Conservation (phyloP, 1,140 invertebrate genomes). For the Danaus melanippus region DNA sequence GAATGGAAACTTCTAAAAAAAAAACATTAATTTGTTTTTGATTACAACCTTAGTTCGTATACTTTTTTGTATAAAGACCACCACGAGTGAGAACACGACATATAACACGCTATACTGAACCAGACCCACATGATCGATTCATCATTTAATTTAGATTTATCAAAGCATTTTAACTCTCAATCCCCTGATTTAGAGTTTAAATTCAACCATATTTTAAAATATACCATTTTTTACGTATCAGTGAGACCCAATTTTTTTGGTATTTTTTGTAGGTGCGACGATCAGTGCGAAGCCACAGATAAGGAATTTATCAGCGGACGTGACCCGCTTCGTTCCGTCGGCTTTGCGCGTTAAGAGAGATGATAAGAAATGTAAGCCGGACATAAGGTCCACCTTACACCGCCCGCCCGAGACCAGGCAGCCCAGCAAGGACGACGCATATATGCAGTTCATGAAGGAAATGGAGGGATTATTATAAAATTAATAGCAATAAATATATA, state of each 20-base stretch:
- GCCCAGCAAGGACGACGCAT: conserved; percentile 96
- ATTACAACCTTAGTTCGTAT: too few relatives aligned
- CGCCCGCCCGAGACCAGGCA: conserved; percentile 55
- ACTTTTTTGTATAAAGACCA: too few relatives aligned
- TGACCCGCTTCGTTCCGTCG: conserved; percentile 95
- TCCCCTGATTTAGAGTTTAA: too few relatives aligned
- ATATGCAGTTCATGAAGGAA: conserved; percentile 98
- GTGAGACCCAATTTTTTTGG: conserved; percentile 1
- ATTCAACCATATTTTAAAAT: too few relatives aligned
- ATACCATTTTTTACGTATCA: too few relatives aligned
- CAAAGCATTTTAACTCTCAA: too few relatives aligned
- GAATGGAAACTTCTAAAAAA: too few relatives aligned
- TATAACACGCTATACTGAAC: too few relatives aligned
- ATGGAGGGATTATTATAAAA: conserved; percentile 92
- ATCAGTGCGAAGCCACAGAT: conserved; percentile 97
- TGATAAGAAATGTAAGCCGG: conserved; percentile 73
- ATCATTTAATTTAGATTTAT: too few relatives aligned
- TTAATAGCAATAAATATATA: conserved; percentile 4
- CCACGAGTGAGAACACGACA: too few relatives aligned
- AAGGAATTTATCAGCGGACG: conserved; percentile 93
- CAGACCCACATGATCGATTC: too few relatives aligned
- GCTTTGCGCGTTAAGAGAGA: conserved; percentile 91
- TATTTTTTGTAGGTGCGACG: conserved; percentile 75
- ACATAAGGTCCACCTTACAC: conserved; percentile 43
- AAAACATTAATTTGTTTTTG: too few relatives aligned